Conservation (phyloP, 2,888 invertebrate species). For the Erebia epiphron region DNA sequence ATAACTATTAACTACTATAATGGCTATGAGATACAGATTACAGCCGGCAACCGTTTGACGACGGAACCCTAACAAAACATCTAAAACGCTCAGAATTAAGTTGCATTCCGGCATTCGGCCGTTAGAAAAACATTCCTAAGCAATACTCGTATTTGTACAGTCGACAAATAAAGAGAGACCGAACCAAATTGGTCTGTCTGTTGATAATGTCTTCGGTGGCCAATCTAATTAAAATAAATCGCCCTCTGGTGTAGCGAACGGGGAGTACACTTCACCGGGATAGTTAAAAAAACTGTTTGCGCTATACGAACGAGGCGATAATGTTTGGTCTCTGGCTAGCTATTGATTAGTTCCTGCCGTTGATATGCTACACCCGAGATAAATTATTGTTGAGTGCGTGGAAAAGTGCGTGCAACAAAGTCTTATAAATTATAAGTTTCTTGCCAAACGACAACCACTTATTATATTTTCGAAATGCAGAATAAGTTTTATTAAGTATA, state of each 20-base stretch:
- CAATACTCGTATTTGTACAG: not conserved
- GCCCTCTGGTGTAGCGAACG: slow-evolving; percentile 10
- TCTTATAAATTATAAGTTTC: too few relatives aligned
- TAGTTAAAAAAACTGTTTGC: slow-evolving; percentile 36
- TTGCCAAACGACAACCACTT: too few relatives aligned
- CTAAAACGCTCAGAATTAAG: not conserved
- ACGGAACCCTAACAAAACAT: too few relatives aligned
- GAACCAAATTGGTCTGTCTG: not conserved
- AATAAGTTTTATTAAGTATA: too few relatives aligned
- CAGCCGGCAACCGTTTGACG: too few relatives aligned
- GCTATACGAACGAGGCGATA: slow-evolving; percentile 31
- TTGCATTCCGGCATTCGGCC: not conserved
- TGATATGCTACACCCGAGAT: slow-evolving; percentile 9
- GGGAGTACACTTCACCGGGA: slow-evolving; percentile 24
- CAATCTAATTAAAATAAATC: slow-evolving; percentile 23
- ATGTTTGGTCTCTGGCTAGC: slow-evolving; percentile 37
- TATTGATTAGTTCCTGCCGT: slow-evolving; percentile 36
- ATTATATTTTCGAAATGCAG: too few relatives aligned
- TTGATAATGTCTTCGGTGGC: slow-evolving; percentile 13
- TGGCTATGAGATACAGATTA: too few relatives aligned
- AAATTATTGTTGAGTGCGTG: too few relatives aligned
- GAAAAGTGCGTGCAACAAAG: too few relatives aligned
- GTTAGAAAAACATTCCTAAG: not conserved
- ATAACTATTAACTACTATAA: too few relatives aligned
- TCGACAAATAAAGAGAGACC: slow-evolving; percentile 2